Conservation (phyloP, 2,888 invertebrate genomes). For the Stenotaenia linearis region DNA sequence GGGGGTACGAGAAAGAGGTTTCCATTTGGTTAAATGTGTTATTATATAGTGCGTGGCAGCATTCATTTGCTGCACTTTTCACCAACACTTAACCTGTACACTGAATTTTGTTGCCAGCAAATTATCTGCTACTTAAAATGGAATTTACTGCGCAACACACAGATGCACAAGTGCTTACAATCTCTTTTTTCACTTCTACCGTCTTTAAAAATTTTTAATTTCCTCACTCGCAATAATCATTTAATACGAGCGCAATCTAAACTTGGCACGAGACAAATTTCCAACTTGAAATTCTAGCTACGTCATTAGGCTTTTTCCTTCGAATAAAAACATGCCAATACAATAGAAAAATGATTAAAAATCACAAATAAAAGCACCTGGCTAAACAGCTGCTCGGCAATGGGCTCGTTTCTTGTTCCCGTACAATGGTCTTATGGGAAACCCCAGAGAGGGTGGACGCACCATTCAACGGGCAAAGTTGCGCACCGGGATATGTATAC, state of each 20-base stretch:
- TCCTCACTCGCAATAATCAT: neutral
- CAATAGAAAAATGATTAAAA: conserved; percentile 16
- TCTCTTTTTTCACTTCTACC: neutral
- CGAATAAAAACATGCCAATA: neutral
- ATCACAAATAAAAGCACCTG: conserved; percentile 21
- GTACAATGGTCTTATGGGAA: conserved; percentile 1
- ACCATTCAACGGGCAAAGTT: neutral
- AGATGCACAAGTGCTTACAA: conserved; percentile 20
- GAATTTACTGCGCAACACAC: conserved; percentile 26
- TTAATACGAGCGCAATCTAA: neutral
- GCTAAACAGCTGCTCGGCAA: conserved; percentile 9
- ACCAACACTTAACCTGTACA: conserved; percentile 24
- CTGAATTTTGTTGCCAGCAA: conserved; percentile 26
- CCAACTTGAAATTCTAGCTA: neutral
- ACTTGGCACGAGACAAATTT: neutral
- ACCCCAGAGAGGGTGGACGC: conserved; percentile 23
- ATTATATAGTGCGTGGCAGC: conserved; percentile 26
- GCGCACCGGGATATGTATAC: neutral
- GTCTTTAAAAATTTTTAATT: neutral
- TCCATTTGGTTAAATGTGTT: conserved; percentile 26
- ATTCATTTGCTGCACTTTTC: conserved; percentile 26
- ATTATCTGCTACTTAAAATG: conserved; percentile 24
- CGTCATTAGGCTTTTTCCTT: neutral
- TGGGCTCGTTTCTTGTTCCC: conserved; percentile 20
- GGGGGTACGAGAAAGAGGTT: conserved; percentile 26